These are phyloP conservation scores for Oligia latruncula DNA, from an alignment of 2,888 invertebrate species.

Conservation along the genomic window DNA sequence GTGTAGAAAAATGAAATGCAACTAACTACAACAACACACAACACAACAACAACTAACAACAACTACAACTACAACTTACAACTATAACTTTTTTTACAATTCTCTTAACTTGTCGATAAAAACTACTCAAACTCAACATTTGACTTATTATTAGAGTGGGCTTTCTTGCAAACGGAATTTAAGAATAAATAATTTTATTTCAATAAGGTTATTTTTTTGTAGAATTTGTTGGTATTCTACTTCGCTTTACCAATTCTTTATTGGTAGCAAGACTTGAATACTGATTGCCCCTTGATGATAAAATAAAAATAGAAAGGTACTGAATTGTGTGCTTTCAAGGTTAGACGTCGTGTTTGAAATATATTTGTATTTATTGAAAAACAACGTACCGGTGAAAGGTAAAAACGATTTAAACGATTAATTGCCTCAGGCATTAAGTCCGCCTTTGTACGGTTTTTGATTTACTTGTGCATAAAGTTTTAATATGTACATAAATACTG, in stretches of 20 bases:
- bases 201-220: slow-evolving; percentile 28
- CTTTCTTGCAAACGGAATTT: slow-evolving; percentile 9
- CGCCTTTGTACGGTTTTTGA: not conserved
- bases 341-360: not conserved
- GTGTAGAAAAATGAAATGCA: not conserved
- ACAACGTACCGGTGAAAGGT: not conserved
- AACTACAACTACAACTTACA: too few species aligned
- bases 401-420: not conserved
- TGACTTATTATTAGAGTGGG: slow-evolving; percentile 5
- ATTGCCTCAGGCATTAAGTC: not conserved
- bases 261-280: slow-evolving; percentile 35
- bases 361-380: not conserved
- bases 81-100: not conserved
- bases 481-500: not conserved
- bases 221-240: slow-evolving; percentile 27
- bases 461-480: not conserved
- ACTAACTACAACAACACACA: too few species aligned
- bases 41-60: too few species aligned
- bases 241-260: slow-evolving; percentile 36
- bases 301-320: slow-evolving; percentile 3
- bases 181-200: slow-evolving; percentile 34
- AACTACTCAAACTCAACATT: slow-evolving; percentile 22
- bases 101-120: not conserved
- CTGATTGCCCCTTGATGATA: slow-evolving; percentile 21
- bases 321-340: not conserved